phyloP scores from a whole-genome alignment of 2,113 vertebrate genomes.

The Proteles cristata region DNA sequence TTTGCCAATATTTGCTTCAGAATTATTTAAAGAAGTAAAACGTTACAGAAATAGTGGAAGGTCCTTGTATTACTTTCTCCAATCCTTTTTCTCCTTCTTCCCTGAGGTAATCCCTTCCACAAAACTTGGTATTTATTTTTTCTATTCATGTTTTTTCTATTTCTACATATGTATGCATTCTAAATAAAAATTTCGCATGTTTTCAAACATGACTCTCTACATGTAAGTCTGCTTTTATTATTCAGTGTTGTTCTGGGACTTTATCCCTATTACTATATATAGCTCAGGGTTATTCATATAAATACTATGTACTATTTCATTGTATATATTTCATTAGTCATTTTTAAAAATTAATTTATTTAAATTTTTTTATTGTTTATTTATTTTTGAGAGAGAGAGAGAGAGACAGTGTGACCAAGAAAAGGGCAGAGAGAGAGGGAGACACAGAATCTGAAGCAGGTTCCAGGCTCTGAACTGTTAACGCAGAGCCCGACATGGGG shows the following conservation, averaged over 20 bases:
- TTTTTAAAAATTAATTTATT: neutral
- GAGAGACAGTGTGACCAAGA: too few species aligned
- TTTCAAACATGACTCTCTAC: neutral
- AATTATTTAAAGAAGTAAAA: slow-evolving; percentile 45
- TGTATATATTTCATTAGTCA: neutral
- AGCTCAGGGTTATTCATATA: neutral
- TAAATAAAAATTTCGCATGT: neutral
- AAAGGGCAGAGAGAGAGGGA: too few species aligned
- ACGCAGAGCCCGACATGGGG: too few species aligned
- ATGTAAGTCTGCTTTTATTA: neutral
- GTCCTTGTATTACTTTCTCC: neutral
- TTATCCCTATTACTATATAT: neutral
- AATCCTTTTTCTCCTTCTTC: neutral
- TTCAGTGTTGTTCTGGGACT: neutral
- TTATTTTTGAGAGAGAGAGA: too few species aligned
- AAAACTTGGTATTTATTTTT: slow-evolving; percentile 23
- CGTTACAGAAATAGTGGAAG: neutral
- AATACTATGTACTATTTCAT: neutral
- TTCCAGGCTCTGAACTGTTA: too few species aligned
- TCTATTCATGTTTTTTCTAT: neutral
- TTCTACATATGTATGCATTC: neutral
- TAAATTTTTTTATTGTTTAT: neutral
- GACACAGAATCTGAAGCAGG: too few species aligned
- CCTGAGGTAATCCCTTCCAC: neutral
- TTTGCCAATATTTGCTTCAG: neutral